Conservation (phyloP, 2,797 vertebrate species). For the Neosalanx taihuensis region DNA sequence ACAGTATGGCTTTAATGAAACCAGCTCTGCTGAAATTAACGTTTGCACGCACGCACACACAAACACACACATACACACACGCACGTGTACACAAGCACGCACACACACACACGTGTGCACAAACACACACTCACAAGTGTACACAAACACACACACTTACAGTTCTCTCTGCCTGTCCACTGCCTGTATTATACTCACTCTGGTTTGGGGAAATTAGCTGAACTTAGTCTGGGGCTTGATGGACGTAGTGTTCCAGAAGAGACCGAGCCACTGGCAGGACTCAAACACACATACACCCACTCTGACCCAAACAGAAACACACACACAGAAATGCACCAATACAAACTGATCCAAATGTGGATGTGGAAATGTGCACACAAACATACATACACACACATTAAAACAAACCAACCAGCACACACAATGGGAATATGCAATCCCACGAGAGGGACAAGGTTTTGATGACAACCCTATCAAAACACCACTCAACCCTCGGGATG, state of each 20-base stretch:
- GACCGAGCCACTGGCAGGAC: conserved; percentile 44
- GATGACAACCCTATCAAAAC: conserved; percentile 6
- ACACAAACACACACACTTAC: conserved; percentile 27
- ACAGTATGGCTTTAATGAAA: conserved; percentile 75
- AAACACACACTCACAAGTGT: background rate
- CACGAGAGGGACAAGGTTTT: conserved; percentile 34
- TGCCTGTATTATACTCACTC: conserved; percentile 69
- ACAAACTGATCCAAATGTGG: background rate
- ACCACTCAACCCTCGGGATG: background rate
- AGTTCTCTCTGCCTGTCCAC: conserved; percentile 51
- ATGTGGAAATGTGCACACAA: background rate
- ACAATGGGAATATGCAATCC: conserved; percentile 40
- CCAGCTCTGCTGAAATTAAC: conserved; percentile 55
- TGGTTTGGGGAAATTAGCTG: conserved; percentile 63
- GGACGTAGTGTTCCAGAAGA: conserved; percentile 37
- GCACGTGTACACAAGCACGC: background rate
- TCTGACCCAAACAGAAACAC: conserved; percentile 6
- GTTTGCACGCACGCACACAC: background rate
- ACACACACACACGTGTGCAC: background rate
- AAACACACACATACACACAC: conserved; percentile 10
- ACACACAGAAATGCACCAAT: conserved; percentile 14
- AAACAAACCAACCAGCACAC: conserved; percentile 28
- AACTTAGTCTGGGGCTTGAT: conserved; percentile 54
- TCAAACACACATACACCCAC: conserved; percentile 30
- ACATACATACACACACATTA: background rate